Base-by-base conservation (phyloP, 2,888 invertebrate genomes). In the Reticulitermes lucifugus region DNA sequence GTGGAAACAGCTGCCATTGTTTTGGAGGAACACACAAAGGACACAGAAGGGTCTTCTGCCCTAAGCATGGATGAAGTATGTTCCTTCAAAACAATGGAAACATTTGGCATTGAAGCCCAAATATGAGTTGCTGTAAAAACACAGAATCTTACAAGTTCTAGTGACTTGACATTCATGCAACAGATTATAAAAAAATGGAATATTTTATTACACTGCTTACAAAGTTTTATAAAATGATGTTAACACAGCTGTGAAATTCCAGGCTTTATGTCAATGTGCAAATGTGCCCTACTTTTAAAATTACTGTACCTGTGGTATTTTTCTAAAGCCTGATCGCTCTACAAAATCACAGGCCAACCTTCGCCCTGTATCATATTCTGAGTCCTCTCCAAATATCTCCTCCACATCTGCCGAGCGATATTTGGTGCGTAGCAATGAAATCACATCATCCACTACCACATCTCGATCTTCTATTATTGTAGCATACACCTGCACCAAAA, bases 311-410 rank as follows among this genome's bases (percentile, higher is more conserved):
- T 94, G 94, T 0, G 97, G 97, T 86, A 95, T 93, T 70, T 92
- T 93, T 51, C 93, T 92, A 86, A 95, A 94, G 43, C 97, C 97
- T 43, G 96, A 93, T 87, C 96, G 94, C 85, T 94, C 93, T 4
- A 97, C 93, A 89, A 97, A 98, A 89, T 98, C 97, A 86, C 93
- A 92, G 0, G 97, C 93, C 79, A 97, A 91, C 89, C 96, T 94
- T 60, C 97, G 93, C 2, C 98, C 98, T 18, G 96, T 96, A 91
- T 98, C 98, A 89, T 96, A 99, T 88, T 97, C 98, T 0, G 97
- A 97, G 89, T 98, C 97, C 88, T 96, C 95, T 0, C 96, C 96
- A 87, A 98, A 93, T 77, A 98, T 94, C 85, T 97, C 96, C 83
- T 96, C 95, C 12, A 95, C 89, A 88, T 95, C 94, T 1, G 93